Conservation (phyloP, 2,797 vertebrate genomes). For the Malurus splendens region DNA sequence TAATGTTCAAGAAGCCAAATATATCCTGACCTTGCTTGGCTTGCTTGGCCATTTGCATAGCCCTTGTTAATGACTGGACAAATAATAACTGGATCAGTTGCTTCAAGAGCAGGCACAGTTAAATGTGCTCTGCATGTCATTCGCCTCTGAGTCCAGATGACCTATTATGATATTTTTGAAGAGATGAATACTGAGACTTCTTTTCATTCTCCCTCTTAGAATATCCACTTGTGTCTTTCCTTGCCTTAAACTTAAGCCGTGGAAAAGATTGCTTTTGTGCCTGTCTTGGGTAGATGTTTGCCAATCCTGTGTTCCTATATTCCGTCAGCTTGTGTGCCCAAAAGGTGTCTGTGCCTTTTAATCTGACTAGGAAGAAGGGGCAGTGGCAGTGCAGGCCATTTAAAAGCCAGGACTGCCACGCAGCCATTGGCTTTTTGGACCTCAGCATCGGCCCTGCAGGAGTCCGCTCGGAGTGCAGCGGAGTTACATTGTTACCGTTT, state of each 20-base stretch:
- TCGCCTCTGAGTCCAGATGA: not conserved
- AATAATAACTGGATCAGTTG: constrained; percentile 10
- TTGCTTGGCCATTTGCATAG: not conserved
- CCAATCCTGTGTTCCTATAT: no score
- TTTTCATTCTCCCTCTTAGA: not conserved
- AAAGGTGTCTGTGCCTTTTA: no score
- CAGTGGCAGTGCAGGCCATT: no score
- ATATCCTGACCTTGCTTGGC: not conserved
- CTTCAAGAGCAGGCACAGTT: not conserved
- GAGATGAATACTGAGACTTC: not conserved
- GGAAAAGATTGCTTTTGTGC: not conserved
- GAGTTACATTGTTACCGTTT: no score
- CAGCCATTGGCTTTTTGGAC: no score
- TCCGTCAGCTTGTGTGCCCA: no score
- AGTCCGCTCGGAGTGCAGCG: no score
- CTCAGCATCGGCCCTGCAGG: no score
- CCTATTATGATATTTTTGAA: constrained; percentile 7
- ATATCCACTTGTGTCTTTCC: not conserved
- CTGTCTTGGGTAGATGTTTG: no score
- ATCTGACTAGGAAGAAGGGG: no score
- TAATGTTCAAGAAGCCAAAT: not conserved
- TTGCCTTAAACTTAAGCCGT: not conserved
- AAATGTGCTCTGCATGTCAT: not conserved
- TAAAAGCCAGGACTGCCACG: no score
- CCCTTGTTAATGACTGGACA: not conserved